These are phyloP conservation scores for Mythimna impura DNA, from an alignment of 2,888 invertebrate species.

Conservation along the genomic window DNA sequence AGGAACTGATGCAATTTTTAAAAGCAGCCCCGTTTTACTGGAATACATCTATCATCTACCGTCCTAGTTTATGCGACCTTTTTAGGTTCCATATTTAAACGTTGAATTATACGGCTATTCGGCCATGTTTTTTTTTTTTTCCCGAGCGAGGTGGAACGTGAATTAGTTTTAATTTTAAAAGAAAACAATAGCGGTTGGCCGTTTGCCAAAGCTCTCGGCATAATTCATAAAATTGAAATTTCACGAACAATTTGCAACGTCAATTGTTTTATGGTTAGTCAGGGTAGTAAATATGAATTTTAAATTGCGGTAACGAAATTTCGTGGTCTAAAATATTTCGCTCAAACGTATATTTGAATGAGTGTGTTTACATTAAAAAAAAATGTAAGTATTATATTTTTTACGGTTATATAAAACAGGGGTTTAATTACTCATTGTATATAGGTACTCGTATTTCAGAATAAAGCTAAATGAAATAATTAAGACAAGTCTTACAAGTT, in stretches of 20 bases:
- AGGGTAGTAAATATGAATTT: slow-evolving; percentile 62
- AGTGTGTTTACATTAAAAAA: slow-evolving; percentile 18
- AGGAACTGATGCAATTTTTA: slow-evolving; percentile 68
- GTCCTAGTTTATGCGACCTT: slow-evolving; percentile 48
- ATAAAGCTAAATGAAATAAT: not conserved
- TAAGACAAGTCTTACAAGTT: too few relatives aligned
- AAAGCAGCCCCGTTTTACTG: slow-evolving; percentile 55
- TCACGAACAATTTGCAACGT: slow-evolving; percentile 63
- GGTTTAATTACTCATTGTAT: not conserved
- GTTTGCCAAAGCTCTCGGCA: slow-evolving; percentile 59
- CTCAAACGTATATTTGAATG: slow-evolving; percentile 17
- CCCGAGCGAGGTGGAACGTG: slow-evolving; percentile 31
- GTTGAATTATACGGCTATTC: slow-evolving; percentile 49
- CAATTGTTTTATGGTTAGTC: slow-evolving; percentile 62
- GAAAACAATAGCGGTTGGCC: slow-evolving; percentile 68
- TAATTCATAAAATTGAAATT: slow-evolving; percentile 70
- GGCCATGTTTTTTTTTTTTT: slow-evolving; percentile 49
- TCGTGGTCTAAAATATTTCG: slow-evolving; percentile 29
- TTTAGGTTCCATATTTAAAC: slow-evolving; percentile 61
- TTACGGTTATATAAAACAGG: not conserved
- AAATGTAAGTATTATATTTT: not conserved
- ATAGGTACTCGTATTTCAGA: not conserved
- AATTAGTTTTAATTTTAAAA: slow-evolving; percentile 67
- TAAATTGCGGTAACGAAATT: slow-evolving; percentile 50
- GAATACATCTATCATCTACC: slow-evolving; percentile 47